Base-by-base conservation (phyloP, 1,140 invertebrate genomes). In the Caenorhabditis latens region DNA sequence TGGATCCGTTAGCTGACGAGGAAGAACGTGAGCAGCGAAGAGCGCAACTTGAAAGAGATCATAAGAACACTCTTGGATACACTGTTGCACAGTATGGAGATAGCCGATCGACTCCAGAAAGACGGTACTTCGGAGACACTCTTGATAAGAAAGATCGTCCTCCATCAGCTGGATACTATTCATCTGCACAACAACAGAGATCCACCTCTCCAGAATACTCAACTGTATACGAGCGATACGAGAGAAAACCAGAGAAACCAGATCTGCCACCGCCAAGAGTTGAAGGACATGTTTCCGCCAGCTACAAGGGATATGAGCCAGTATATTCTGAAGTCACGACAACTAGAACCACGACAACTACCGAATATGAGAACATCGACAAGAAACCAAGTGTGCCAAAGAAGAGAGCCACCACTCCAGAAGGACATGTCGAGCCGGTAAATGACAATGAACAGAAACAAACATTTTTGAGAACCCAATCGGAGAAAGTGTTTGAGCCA, bases 21-120 rank as follows among this genome's bases (percentile, higher is more conserved):
- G 83, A 61, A 21, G 82, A 63, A 42, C 50, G 87, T 24, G 87
- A 88, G 50, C 50, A 82, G 32, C 24, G 48, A 48, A 75, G 87
- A 63, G 46, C 7, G 5, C 53, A 79, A 65, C 19, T 75, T 0
- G 83, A 84, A 63, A 88, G 67, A 61, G 84, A 88, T 16, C 57
- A 24, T 6, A 55, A 61, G 24, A n/a, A 42, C 32, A 48, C 21
- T 53, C 57, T 88, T 46, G 87, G 87, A 42, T 88, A 88, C 61
- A 88, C 87, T 63, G 87, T 88, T 40, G 87, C 87, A 43, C 83
- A 84, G 40, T 88, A 88, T 55, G 87, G 87, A 53, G 83, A 84
- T 40, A 24, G 21, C 40, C 32, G 83, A 13, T 42, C 83, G 4
- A 86, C 84, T 19, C 65, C 63, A 24, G 71, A 79, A 24, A 79